Percentiles rank a stretch among this genome's conserved stretches.
These are phyloP conservation scores for Agonopterix subpropinquella DNA, from an alignment of 2,888 invertebrate species.

Conservation along the genomic window DNA sequence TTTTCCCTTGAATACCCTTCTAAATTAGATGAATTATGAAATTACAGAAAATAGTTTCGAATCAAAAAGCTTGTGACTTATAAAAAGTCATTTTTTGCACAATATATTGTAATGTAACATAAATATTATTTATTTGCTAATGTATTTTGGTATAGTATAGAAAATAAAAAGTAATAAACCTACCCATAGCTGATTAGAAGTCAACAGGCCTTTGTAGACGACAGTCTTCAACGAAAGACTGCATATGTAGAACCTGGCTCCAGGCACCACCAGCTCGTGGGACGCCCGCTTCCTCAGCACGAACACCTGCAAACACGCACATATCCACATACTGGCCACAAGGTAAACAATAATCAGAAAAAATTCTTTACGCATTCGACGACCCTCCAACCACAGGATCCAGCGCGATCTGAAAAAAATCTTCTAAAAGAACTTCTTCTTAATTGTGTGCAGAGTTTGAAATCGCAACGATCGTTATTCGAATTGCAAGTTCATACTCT, in stretches of 20 bases:
- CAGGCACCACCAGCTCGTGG: conserved; percentile 89
- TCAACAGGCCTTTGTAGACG: conserved; percentile 98
- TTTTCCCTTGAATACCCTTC: no score
- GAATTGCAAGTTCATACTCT: conserved; percentile 57
- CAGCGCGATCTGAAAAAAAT: conserved; percentile 62
- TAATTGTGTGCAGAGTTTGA: conserved; percentile 39
- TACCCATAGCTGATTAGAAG: conserved; percentile 94
- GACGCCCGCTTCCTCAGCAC: conserved; percentile 94
- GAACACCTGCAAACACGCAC: conserved; percentile 81
- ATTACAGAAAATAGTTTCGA: no score
- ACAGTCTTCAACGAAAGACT: conserved; percentile 92
- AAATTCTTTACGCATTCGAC: conserved; percentile 42
- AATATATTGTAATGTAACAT: no score
- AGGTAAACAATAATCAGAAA: conserved; percentile 4
- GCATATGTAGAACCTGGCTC: conserved; percentile 96
- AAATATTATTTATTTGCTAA: no score
- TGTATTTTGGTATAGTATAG: background rate
- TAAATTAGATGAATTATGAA: no score
- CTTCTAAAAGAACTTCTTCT: conserved; percentile 53
- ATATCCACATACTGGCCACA: conserved; percentile 23
- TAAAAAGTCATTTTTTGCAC: no score
- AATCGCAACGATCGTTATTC: conserved; percentile 31
- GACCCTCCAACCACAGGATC: conserved; percentile 33
- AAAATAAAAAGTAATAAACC: conserved; percentile 13
- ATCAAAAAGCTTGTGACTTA: no score